phyloP scores from a whole-genome alignment of 2,888 invertebrate species.

The Phymatocera aterrima region DNA sequence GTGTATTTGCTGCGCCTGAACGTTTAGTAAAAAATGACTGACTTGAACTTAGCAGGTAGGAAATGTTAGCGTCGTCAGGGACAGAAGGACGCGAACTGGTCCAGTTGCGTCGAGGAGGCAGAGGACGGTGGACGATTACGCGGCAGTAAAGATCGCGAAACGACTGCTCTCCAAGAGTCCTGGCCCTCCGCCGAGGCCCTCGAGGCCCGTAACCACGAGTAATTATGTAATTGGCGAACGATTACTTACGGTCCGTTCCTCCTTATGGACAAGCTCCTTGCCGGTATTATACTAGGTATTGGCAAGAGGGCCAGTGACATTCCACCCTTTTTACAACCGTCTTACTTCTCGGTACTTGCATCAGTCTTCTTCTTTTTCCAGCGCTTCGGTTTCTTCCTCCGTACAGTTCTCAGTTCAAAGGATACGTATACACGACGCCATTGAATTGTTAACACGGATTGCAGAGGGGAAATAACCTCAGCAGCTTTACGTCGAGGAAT shows the following conservation, averaged over 20 bases:
- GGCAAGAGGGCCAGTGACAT: conserved; percentile 67
- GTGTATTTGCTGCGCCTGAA: neutral
- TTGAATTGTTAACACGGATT: conserved; percentile 46
- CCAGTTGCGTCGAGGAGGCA: conserved; percentile 17
- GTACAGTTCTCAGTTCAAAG: conserved; percentile 46
- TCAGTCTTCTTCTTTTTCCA: conserved; percentile 50
- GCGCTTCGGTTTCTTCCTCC: conserved; percentile 49
- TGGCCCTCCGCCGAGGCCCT: conserved; percentile 52
- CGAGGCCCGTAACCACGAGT: conserved; percentile 66
- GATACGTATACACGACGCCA: conserved; percentile 47
- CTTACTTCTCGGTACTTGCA: conserved; percentile 58
- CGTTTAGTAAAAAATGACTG: conserved; percentile 20
- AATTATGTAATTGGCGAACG: conserved; percentile 74
- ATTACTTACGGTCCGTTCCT: conserved; percentile 68
- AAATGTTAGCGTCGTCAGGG: conserved; percentile 26
- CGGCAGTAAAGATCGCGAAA: conserved; percentile 74
- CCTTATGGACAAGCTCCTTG: conserved; percentile 57
- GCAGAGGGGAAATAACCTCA: neutral
- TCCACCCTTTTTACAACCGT: conserved; percentile 71
- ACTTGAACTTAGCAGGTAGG: conserved; percentile 3
- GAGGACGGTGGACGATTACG: conserved; percentile 61
- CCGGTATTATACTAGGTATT: conserved; percentile 61
- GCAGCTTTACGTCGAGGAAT: conserved; percentile 42
- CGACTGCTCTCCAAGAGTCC: conserved; percentile 62
- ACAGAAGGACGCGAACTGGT: conserved; percentile 35